These are phyloP conservation scores for Dinocampus coccinellae DNA, from an alignment of 2,888 invertebrate species.

Conservation along the genomic window DNA sequence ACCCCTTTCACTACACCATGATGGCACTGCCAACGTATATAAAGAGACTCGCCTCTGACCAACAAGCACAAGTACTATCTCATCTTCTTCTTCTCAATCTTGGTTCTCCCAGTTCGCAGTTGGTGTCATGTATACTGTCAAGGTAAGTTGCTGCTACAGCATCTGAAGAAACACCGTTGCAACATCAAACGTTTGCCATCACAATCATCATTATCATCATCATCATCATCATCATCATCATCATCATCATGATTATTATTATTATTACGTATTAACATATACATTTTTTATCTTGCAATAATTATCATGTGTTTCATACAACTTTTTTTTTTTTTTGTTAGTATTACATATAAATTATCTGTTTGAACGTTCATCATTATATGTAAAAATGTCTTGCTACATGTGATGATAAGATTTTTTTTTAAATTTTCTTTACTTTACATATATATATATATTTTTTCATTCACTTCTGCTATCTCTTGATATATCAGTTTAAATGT, in stretches of 20 bases:
- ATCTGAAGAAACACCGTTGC: neutral
- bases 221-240: neutral
- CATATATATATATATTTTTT: no score
- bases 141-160: slow-evolving; percentile 57
- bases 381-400: no score
- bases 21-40: slow-evolving; percentile 65
- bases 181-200: neutral
- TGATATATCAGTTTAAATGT: no score
- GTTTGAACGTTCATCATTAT: no score
- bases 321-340: neutral
- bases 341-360: no score
- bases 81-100: slow-evolving; percentile 63
- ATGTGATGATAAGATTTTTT: no score
- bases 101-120: slow-evolving; percentile 48
- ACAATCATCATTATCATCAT: neutral
- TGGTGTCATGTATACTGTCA: slow-evolving; percentile 62
- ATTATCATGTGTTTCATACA: slow-evolving; percentile 12
- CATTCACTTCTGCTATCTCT: no score
- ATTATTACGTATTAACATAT: neutral
- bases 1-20: slow-evolving; percentile 69
- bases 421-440: no score
- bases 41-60: slow-evolving; percentile 67
- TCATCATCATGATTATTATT: neutral
- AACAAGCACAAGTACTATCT: slow-evolving; percentile 67
- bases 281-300: neutral